A percentile compares a stretch with the other conserved stretches of the same genome.
Conservation (phyloP, 2,888 invertebrate genomes). For the Brachyptera risi region DNA sequence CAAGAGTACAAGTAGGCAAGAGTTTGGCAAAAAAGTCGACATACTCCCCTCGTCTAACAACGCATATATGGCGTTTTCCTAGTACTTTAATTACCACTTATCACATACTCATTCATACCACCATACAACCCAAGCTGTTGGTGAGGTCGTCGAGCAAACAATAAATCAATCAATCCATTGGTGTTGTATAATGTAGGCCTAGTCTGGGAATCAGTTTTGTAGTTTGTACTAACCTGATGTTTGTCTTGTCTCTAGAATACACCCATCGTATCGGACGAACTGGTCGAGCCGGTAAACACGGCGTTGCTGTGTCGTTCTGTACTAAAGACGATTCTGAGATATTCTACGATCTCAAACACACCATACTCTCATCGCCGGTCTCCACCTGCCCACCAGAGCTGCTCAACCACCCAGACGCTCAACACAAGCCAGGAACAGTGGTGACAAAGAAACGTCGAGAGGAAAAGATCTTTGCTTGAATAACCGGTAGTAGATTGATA, state of each 20-base stretch:
- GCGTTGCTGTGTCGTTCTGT: constrained; percentile 92
- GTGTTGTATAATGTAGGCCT: not conserved
- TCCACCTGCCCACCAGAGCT: constrained; percentile 95
- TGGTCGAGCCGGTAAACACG: constrained; percentile 97
- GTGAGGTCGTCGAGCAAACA: too few relatives aligned
- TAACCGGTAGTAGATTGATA: too few relatives aligned
- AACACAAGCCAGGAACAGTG: constrained; percentile 93
- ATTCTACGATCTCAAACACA: constrained; percentile 97
- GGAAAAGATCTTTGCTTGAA: constrained; percentile 92
- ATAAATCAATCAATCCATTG: not conserved
- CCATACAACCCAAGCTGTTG: too few relatives aligned
- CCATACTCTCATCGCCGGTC: constrained; percentile 80
- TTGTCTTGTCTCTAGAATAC: constrained; percentile 59
- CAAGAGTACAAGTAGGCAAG: too few relatives aligned
- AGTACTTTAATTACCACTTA: too few relatives aligned
- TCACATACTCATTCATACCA: too few relatives aligned
- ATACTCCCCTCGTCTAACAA: too few relatives aligned
- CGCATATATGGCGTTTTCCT: too few relatives aligned
- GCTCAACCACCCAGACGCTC: constrained; percentile 97
- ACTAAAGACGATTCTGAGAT: constrained; percentile 94
- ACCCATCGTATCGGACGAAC: constrained; percentile 99
- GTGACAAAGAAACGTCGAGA: constrained; percentile 88
- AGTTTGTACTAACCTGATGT: constrained; percentile 20
- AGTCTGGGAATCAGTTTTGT: not conserved
- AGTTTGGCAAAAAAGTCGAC: too few relatives aligned